A percentile compares a stretch with the other conserved stretches of the same genome.
Evolutionary conservation across 2,113 vertebrate species (phyloP).

Genomic region (Lepisosteus oculatus): DNA sequence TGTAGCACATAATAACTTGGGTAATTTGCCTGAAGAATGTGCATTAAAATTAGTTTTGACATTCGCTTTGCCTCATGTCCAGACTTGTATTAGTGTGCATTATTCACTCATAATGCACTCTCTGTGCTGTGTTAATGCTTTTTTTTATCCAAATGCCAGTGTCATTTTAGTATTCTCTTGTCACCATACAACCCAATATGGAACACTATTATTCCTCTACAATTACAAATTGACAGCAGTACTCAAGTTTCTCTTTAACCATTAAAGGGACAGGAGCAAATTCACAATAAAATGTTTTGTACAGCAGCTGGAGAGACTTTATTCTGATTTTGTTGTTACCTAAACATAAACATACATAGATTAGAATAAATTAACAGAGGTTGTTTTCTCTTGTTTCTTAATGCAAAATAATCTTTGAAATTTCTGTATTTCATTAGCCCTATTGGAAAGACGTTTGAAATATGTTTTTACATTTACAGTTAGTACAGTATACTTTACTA

Average conservation of each 20-base stretch:
- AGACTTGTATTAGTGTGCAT: constrained; percentile 79
- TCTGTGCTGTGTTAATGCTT: constrained; percentile 78
- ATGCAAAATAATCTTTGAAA: too few relatives aligned
- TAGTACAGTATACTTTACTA: too few relatives aligned
- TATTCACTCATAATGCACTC: constrained; percentile 82
- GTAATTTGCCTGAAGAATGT: constrained; percentile 83
- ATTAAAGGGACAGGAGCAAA: constrained; percentile 9
- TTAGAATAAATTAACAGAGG: too few relatives aligned
- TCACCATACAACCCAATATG: constrained; percentile 47
- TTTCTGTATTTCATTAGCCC: too few relatives aligned
- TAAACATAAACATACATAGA: too few relatives aligned
- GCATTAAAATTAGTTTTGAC: constrained; percentile 83
- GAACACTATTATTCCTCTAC: constrained; percentile 23
- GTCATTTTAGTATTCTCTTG: constrained; percentile 45
- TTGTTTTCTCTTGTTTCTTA: too few relatives aligned
- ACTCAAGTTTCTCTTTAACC: constrained; percentile 32
- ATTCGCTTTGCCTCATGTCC: constrained; percentile 87
- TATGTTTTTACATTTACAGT: too few relatives aligned
- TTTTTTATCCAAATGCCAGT: constrained; percentile 47
- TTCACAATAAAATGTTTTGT: background rate
- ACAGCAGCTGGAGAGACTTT: too few relatives aligned
- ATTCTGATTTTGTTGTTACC: too few relatives aligned
- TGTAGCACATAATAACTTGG: constrained; percentile 73
- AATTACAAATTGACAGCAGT: constrained; percentile 27
- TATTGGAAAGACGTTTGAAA: too few relatives aligned